phyloP scores from a whole-genome alignment of 2,113 vertebrate genomes.

The Forbesichthys agassizii region DNA sequence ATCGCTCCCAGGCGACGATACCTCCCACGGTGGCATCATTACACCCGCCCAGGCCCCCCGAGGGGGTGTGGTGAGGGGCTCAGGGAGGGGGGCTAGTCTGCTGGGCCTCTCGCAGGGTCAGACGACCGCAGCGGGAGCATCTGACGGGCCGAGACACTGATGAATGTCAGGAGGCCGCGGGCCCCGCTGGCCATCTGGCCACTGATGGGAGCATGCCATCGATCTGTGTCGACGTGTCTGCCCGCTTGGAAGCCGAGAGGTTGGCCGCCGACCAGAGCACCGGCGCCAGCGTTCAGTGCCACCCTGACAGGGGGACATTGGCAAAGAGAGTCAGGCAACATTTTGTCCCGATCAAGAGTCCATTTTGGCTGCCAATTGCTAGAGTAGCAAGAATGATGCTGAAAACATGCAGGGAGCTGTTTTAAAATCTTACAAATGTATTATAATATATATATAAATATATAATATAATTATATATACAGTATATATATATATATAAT shows the following conservation, averaged over 20 bases:
- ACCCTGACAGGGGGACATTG: not conserved
- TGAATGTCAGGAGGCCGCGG: slow-evolving; percentile 64
- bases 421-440: no score
- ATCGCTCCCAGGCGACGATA: slow-evolving; percentile 46
- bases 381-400: not conserved
- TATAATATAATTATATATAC: no score
- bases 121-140: slow-evolving; percentile 55
- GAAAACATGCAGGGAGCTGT: not conserved
- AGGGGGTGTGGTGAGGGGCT: not conserved
- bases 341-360: not conserved
- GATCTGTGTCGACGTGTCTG: slow-evolving; percentile 60
- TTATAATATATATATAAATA: no score
- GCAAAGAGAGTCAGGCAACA: not conserved
- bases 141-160: slow-evolving; percentile 69
- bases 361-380: not conserved
- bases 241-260: slow-evolving; percentile 29
- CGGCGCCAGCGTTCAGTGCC: not conserved
- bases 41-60: slow-evolving; percentile 28
- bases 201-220: slow-evolving; percentile 49
- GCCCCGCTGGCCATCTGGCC: slow-evolving; percentile 63
- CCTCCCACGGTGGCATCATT: slow-evolving; percentile 63
- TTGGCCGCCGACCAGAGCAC: slow-evolving; percentile 30
- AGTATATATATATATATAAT: no score
- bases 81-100: not conserved
- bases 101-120: slow-evolving; percentile 32